A percentile compares a stretch with the other conserved stretches of the same genome.
phyloP scores from a whole-genome alignment of 2,888 invertebrate genomes.

The Tanypteryx hageni region DNA sequence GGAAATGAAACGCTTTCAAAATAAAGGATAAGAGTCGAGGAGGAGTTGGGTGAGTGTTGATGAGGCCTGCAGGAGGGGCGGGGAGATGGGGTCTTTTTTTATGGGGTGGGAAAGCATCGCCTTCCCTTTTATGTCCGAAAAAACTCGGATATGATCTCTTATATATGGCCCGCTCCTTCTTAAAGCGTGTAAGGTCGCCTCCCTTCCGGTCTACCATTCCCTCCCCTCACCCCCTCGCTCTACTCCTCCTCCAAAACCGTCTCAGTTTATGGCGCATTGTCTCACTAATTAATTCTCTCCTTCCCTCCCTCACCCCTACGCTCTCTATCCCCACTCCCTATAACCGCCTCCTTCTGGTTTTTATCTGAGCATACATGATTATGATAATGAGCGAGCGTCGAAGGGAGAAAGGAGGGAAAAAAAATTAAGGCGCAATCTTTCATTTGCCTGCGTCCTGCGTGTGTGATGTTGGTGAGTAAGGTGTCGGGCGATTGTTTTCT shows the following conservation, averaged over 20 bases:
- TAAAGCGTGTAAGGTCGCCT: conserved; percentile 60
- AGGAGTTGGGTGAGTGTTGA: neutral
- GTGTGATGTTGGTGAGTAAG: neutral
- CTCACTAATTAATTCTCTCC: conserved; percentile 59
- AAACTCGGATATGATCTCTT: conserved; percentile 59
- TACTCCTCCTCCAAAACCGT: neutral
- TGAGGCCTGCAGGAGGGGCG: neutral
- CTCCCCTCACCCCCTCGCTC: neutral
- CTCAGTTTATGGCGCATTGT: conserved; percentile 60
- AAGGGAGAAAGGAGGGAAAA: neutral
- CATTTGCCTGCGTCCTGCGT: neutral
- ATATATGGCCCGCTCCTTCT: conserved; percentile 45
- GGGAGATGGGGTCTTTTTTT: neutral
- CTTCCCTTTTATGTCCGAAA: conserved; percentile 54
- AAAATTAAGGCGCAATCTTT: neutral
- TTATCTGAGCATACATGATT: conserved; percentile 63
- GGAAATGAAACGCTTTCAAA: neutral
- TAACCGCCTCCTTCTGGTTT: neutral
- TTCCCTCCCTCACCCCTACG: neutral
- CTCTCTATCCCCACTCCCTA: neutral
- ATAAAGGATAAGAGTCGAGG: neutral
- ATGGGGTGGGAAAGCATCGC: conserved; percentile 46
- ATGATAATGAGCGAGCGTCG: conserved; percentile 41
- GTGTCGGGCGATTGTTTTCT: neutral
- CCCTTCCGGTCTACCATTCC: conserved; percentile 42